These are phyloP conservation scores for Sigmodon hispidus DNA, from an alignment of 2,113 vertebrate genomes.

Conservation along the genomic window DNA sequence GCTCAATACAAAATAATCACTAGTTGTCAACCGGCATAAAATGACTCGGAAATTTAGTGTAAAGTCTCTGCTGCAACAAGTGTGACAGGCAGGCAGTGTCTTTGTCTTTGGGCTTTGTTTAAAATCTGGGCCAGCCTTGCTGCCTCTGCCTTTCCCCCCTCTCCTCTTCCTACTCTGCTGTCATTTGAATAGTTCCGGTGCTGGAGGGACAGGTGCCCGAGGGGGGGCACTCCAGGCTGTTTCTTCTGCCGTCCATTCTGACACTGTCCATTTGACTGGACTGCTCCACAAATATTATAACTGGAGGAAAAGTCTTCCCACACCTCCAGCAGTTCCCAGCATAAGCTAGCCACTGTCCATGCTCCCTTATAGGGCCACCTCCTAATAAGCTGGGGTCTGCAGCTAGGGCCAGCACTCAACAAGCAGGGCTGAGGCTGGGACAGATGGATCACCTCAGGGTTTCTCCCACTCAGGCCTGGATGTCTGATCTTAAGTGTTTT, in stretches of 20 bases:
- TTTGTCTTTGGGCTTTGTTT: not conserved
- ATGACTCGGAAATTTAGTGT: not conserved
- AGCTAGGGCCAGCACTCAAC: rapidly evolving
- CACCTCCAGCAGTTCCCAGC: not conserved
- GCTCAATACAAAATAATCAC: not conserved
- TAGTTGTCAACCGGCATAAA: not conserved
- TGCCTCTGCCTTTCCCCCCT: no score
- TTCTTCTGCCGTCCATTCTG: not conserved
- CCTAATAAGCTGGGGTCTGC: no score
- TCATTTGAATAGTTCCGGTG: rapidly evolving
- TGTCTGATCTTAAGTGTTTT: not conserved
- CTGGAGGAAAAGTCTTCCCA: not conserved
- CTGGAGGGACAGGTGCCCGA: not conserved
- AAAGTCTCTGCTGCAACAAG: not conserved
- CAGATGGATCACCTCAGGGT: not conserved
- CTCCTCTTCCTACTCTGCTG: no score
- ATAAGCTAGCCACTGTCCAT: not conserved
- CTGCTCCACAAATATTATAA: not conserved
- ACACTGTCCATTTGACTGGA: no score
- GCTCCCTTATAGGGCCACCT: not conserved
- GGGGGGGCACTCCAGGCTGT: not conserved
- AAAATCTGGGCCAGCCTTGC: not conserved
- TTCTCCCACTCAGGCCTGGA: not conserved
- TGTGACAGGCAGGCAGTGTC: not conserved
- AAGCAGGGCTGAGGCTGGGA: no score